A percentile compares a stretch with the other conserved stretches of the same genome.
These are phyloP conservation scores for Helicorthomorpha holstii DNA, from an alignment of 1,140 invertebrate genomes.

Conservation along the genomic window DNA sequence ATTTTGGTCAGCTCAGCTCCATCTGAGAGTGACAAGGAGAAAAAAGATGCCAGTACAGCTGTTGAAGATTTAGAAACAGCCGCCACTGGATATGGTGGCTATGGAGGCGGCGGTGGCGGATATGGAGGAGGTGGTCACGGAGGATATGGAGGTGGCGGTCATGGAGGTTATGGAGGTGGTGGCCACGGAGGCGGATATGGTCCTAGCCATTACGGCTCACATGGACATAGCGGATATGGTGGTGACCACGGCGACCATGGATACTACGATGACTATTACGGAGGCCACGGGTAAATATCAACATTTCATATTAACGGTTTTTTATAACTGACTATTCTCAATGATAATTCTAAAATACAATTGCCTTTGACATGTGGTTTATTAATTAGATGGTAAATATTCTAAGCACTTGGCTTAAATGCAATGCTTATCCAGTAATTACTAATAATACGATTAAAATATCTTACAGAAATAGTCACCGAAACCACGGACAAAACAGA, in stretches of 20 bases:
- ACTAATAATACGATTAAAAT: no score
- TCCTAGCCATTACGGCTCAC: background rate
- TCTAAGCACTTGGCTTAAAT: no score
- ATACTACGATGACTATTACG: slow-evolving; percentile 11
- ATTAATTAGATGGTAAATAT: no score
- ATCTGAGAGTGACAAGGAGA: no score
- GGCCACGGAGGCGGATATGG: slow-evolving; percentile 4
- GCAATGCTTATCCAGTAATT: no score
- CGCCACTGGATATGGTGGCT: background rate
- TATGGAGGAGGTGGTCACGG: background rate
- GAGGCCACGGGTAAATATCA: slow-evolving; percentile 12
- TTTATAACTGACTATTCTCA: no score
- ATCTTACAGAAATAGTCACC: slow-evolving; percentile 8
- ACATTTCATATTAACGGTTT: no score
- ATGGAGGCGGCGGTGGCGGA: background rate
- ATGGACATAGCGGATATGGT: slow-evolving; percentile 8
- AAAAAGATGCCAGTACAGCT: no score
- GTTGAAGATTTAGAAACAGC: background rate
- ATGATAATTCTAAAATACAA: no score
- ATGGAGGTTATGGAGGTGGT: background rate
- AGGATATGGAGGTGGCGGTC: background rate
- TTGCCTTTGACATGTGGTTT: no score
- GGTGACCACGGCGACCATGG: slow-evolving; percentile 12
- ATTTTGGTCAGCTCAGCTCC: no score
- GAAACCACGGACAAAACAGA: slow-evolving; percentile 9